Base-by-base conservation (phyloP, 2,888 invertebrate genomes). In the Entomobrya multifasciata region DNA sequence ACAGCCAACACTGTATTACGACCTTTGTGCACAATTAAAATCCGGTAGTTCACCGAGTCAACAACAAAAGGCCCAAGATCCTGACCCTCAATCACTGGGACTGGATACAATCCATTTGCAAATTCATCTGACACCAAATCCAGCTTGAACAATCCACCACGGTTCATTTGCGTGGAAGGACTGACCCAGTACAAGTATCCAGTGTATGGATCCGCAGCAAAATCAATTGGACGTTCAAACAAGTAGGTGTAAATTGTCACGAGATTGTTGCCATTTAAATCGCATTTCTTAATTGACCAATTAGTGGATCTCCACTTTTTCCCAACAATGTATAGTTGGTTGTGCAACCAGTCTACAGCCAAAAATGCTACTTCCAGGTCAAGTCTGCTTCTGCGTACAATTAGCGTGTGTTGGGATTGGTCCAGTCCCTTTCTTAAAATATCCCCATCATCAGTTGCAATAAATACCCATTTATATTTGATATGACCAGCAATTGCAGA, bases 181-280 rank as follows among this genome's bases (percentile, higher is more conserved):
- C 44, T 87, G 0, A 90, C 90, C 91, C 91, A 91, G 85, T 91
- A 92, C 47, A 91, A 80, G 78, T 89, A 96, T 94, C 98, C 98
- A 92, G 98, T 98, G 91, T 96, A 95, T 44, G 98, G 97, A 93
- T 98, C 98, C 0, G 97, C 96, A 93, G 97, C 96, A 90, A 98
- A 94, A 91, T 97, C 96, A 82, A 95, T 94, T 0, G 97, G 96
- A 90, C 95, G 94, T 5, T 94, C 94, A 77, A 94, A 94, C 82
- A 97, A 94, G 0, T 95, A 95, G 13, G 95, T 95, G 86, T 95
- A 93, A 0, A 96, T 95, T 0, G 96, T 94, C 10, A 95, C 94
- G 88, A 96, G 93, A 81, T 95, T 94, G 90, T 94, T 94, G 0
- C 97, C 96, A 91, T 96, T 95, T 52, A 97, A 94, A 91, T 95